Base-by-base conservation (phyloP, 1,140 invertebrate genomes). In the Microplitis mediator region DNA sequence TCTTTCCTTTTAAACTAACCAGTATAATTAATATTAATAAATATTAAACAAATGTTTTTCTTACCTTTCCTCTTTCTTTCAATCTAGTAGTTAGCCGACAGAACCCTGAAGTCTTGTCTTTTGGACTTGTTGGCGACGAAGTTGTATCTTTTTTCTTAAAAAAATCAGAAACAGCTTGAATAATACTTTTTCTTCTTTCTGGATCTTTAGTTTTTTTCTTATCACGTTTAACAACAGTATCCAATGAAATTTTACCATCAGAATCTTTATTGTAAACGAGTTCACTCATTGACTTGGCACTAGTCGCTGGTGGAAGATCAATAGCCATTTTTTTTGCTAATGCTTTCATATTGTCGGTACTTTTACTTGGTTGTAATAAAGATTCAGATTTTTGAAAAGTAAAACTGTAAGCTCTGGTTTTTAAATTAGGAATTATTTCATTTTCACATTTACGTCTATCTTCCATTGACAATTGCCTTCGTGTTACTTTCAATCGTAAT, bases 81-180 rank as follows among this genome's bases (percentile, higher is more conserved):
- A 90, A 89, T 81, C 91, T 92, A 2, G 91, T 88, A n/a, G 91
- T 90, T 67, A 91, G 87, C 71, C 88, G 86, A 45, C 6, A 45
- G 78, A 90, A 90, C 78, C 89, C 89, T 32, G 89, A 91, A 34
- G 90, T 87, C 71, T 90, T 90, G 73, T 89, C 88, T 75, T 88
- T 88, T 36, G 78, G 83, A 75, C 77, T 83, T 50, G 84, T 75
- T 9, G 85, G 83, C 0, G 88, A 85, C 0, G 85, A 78, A 0
- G 84, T 82, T 23, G 84, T 77, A 13, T 89, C 88, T 68, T 90
- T 91, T 76, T 91, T 92, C 56, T 91, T 89, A 77, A 95, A 94
- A 80, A 95, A 93, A 82, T 93, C 94, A 3, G 93, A 93, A 56
- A 95, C 91, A 60, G 94, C 91, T 87, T 95, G 94, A 75, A 95